Conservation (phyloP, 2,113 vertebrate species). For the Chaetops frenatus region DNA sequence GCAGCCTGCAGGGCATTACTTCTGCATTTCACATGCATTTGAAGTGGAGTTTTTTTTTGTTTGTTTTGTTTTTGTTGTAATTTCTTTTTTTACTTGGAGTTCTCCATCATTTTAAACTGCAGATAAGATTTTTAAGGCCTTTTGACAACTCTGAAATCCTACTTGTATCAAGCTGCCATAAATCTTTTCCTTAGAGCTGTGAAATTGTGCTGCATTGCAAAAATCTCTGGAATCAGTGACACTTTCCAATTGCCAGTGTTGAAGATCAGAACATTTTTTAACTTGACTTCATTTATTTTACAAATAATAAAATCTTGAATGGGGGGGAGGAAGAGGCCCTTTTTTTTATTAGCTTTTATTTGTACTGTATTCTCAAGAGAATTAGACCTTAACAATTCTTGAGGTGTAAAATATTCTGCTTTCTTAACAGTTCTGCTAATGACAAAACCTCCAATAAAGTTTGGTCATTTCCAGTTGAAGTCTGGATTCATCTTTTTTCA, state of each 20-base stretch:
- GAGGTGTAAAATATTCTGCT: constrained; percentile 77
- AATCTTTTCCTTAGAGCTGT: constrained; percentile 18
- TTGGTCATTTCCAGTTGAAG: background rate
- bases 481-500: background rate
- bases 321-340: background rate
- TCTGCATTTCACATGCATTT: background rate
- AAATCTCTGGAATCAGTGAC: constrained; percentile 34
- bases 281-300: constrained; percentile 60
- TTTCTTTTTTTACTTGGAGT: background rate
- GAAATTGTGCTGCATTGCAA: constrained; percentile 33
- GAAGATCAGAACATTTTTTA: constrained; percentile 30
- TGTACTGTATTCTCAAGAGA: constrained; percentile 65
- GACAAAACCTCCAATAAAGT: constrained; percentile 73
- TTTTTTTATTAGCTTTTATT: constrained; percentile 51
- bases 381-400: constrained; percentile 64
- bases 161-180: constrained; percentile 16
- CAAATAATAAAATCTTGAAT: constrained; percentile 38
- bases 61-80: background rate
- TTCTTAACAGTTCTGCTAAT: constrained; percentile 69
- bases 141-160: constrained; percentile 11
- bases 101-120: background rate
- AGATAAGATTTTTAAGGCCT: constrained; percentile 29
- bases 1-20: constrained; percentile 48
- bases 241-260: constrained; percentile 37
- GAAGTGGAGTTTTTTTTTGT: background rate